Evolutionary conservation across 2,888 invertebrate species (phyloP), one percentile per base, ranked within the genome.

Genomic region (Ornithoptera priamus): DNA sequence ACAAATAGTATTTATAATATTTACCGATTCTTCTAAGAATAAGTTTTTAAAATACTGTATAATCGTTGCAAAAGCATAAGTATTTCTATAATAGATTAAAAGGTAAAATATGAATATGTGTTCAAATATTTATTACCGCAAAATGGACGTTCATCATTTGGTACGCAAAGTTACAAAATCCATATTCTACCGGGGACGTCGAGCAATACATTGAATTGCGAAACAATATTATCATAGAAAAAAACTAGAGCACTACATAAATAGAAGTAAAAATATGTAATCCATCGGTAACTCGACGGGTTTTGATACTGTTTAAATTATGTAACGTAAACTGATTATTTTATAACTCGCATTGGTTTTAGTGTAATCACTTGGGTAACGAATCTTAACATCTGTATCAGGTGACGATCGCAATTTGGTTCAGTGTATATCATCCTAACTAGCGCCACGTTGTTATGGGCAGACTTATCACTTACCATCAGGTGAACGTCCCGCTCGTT

Each of bases 131-230:
- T 69, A 74, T 73, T 72, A 73, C 73, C 62, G 74, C 80, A 77
- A 83, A 84, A 84, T 84, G 83, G 84, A 84, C 84, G 84, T 81
- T 69, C 76, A 73, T 77, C 72, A 73, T 75, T 79, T 79, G 78
- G 83, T 78, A 74, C 77, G 67, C 30, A 64, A 74, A 77, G 59
- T 73, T 61, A 71, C 20, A 73, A 72, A 68, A 71, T 72, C 71
- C 63, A 56, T 36, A 62, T 67, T 65, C 68, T 70, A 70, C 59
- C 53, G 62, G 24, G 70, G 70, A 70, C 65, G 62, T 61, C 62
- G 65, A 69, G 68, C 71, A 69, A 59, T 70, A 62, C 58, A 53
- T 53, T 36, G 17, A 70, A 57, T 60, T 67, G 64, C 24, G 46
- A 64, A 20, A 59, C 42, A 30, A 30, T 20, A 46, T 64, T 56